A percentile compares a stretch with the other conserved stretches of the same genome.
These are phyloP conservation scores for Sabatieria punctata DNA, from an alignment of 2,888 invertebrate species.

Conservation along the genomic window DNA sequence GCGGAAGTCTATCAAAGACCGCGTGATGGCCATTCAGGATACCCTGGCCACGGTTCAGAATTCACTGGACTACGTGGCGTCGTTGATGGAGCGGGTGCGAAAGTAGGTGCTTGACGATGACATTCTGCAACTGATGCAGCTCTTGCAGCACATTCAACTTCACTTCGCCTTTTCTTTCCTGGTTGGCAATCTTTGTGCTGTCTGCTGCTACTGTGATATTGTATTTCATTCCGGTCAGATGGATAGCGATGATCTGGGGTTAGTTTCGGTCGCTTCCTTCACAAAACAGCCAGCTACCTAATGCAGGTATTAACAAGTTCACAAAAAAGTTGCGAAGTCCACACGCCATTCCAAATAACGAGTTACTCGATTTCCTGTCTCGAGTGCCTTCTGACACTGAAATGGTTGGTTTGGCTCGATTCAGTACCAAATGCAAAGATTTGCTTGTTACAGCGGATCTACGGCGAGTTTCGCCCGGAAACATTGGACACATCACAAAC, in stretches of 20 bases:
- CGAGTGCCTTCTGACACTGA: constrained; percentile 84
- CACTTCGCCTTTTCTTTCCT: constrained; percentile 85
- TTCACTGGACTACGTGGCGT: constrained; percentile 77
- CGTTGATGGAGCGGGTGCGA: constrained; percentile 78
- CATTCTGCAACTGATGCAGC: too few species aligned
- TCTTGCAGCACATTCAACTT: constrained; percentile 76
- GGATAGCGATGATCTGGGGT: constrained; percentile 80
- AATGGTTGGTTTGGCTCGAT: constrained; percentile 43
- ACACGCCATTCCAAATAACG: constrained; percentile 88
- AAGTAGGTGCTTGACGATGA: constrained; percentile 61
- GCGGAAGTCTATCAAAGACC: constrained; percentile 80
- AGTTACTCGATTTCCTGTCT: constrained; percentile 78
- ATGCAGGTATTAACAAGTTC: constrained; percentile 74
- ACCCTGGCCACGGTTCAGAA: constrained; percentile 92
- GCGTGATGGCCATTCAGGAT: constrained; percentile 85
- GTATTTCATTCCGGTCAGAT: constrained; percentile 71
- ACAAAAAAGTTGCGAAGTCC: constrained; percentile 76
- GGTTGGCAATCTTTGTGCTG: constrained; percentile 65
- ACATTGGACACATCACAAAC: too few species aligned
- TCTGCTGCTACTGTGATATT: constrained; percentile 56
- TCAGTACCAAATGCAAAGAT: background rate
- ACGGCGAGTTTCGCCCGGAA: constrained; percentile 11
- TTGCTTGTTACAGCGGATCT: constrained; percentile 7
- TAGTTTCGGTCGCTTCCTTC: too few species aligned
- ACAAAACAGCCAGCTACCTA: too few species aligned